Evolutionary conservation across 2,888 invertebrate genomes (phyloP).

Genomic region (Metalampra italica): DNA sequence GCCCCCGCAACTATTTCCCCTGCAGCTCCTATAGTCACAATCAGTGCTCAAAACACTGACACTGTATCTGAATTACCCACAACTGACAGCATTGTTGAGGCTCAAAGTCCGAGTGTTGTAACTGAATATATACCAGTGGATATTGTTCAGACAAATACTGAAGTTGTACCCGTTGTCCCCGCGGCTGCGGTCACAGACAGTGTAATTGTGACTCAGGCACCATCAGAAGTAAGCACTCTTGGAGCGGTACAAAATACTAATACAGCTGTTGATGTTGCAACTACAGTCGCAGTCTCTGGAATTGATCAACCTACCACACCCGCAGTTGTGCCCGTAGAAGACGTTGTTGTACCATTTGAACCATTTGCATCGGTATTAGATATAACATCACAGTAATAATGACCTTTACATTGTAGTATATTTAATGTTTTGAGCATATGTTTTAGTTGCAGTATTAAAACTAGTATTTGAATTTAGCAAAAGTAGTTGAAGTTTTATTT

Average conservation of each 20-base stretch:
- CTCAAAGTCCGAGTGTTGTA: background rate
- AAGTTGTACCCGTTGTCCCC: background rate
- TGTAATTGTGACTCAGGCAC: background rate
- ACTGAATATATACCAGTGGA: conserved; percentile 1
- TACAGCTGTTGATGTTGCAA: conserved; percentile 9
- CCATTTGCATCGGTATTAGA: conserved; percentile 53
- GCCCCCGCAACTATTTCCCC: conserved; percentile 1
- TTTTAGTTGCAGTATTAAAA: background rate
- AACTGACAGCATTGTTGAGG: background rate
- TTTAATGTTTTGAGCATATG: background rate
- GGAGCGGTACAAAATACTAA: conserved; percentile 4
- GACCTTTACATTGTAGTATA: background rate
- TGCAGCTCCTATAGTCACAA: background rate
- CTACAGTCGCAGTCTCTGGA: conserved; percentile 15
- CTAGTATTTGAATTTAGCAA: background rate
- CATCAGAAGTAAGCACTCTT: conserved; percentile 1
- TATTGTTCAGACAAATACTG: conserved; percentile 1
- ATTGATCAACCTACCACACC: background rate
- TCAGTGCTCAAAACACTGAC: too few species aligned
- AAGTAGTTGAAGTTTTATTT: conserved; percentile 5
- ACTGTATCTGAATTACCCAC: too few species aligned
- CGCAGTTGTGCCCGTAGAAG: conserved; percentile 4
- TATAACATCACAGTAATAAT: conserved; percentile 41
- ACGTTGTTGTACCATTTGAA: conserved; percentile 37
- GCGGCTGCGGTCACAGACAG: background rate